A percentile compares a stretch with the other conserved stretches of the same genome.
Evolutionary conservation across 2,888 invertebrate genomes (phyloP).

Genomic region (Amphipoea oculea): DNA sequence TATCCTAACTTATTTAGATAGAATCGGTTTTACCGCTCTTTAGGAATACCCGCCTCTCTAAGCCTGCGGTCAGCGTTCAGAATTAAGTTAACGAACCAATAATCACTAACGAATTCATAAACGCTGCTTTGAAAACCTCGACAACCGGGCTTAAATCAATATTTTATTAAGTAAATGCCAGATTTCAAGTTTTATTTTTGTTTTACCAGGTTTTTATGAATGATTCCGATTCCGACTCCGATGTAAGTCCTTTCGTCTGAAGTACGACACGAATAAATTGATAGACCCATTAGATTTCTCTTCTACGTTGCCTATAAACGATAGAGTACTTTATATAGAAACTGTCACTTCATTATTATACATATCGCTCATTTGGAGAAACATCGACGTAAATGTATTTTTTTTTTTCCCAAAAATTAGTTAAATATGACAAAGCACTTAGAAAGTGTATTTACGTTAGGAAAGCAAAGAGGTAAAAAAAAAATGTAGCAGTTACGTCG

Average conservation of each 20-base stretch:
- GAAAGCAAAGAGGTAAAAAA: no score
- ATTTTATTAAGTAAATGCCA: not conserved
- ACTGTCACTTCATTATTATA: not conserved
- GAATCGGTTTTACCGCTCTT: not conserved
- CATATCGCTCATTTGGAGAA: no score
- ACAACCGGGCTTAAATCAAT: not conserved
- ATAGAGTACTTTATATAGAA: not conserved
- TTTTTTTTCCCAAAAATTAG: no score
- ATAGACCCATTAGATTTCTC: not conserved
- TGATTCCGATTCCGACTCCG: not conserved
- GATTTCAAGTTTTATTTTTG: constrained; percentile 14
- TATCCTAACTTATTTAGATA: constrained; percentile 2
- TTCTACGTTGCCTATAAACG: not conserved
- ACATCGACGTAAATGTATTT: no score
- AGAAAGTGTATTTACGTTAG: no score
- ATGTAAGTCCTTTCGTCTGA: constrained; percentile 11
- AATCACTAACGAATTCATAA: not conserved
- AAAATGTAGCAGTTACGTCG: no score
- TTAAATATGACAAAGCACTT: no score
- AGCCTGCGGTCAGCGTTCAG: not conserved
- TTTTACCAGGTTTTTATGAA: constrained; percentile 8
- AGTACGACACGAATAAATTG: constrained; percentile 8
- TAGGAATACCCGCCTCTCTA: not conserved
- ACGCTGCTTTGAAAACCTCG: not conserved
- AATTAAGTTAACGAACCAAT: not conserved